A percentile compares a stretch with the other conserved stretches of the same genome.
phyloP scores from a whole-genome alignment of 2,113 vertebrate genomes.

The Spilogale gracilis region DNA sequence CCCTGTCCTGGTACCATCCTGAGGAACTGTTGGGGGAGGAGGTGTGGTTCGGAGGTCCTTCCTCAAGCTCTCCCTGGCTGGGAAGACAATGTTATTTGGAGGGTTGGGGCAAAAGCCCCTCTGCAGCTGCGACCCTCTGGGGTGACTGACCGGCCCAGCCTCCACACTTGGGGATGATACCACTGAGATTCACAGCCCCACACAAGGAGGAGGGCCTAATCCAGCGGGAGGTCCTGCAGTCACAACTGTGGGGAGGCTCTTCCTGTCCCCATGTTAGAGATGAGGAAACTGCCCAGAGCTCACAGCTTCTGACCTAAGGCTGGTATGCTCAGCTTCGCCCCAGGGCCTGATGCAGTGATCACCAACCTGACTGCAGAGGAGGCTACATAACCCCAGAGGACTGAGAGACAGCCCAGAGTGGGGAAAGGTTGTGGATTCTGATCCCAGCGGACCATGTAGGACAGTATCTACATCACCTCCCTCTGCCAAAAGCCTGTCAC shows the following conservation, averaged over 20 bases:
- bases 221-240: fast-evolving
- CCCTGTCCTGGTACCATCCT: not conserved
- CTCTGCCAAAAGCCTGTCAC: not conserved
- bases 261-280: not conserved
- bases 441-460: not conserved
- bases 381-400: too few species aligned
- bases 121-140: not conserved
- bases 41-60: not conserved
- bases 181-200: too few species aligned
- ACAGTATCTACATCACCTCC: not conserved
- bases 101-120: not conserved
- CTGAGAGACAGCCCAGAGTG: not conserved
- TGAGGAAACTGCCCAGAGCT: not conserved
- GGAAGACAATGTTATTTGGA: not conserved
- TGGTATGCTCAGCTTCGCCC: not conserved
- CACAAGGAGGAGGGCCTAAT: not conserved
- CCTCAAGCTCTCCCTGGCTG: not conserved
- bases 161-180: too few species aligned
- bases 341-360: not conserved
- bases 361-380: not conserved
- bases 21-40: not conserved
- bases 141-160: not conserved
- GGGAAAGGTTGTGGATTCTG: not conserved
- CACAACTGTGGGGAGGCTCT: not conserved
- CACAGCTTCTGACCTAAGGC: not conserved